Percentiles rank a stretch among this genome's conserved stretches.
These are phyloP conservation scores for Sebastes hubbsi DNA, from an alignment of 2,797 vertebrate genomes.

Conservation along the genomic window DNA sequence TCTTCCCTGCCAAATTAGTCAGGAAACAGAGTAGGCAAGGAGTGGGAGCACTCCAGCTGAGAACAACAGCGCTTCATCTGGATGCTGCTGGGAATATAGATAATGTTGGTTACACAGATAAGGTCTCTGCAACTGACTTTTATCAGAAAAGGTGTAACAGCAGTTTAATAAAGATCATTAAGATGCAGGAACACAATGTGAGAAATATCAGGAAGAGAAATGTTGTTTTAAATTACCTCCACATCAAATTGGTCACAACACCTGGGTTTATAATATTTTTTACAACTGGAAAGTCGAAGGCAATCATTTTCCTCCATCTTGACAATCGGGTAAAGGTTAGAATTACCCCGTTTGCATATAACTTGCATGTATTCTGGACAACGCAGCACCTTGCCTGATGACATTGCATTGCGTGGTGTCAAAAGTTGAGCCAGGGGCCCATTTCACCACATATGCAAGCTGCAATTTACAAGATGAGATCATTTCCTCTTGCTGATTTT, in stretches of 20 bases:
- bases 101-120: conserved; percentile 61
- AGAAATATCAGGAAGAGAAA: conserved; percentile 14
- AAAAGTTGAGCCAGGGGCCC: not conserved
- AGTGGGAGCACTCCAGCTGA: conserved; percentile 59
- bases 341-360: not conserved
- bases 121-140: conserved; percentile 57
- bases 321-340: not conserved
- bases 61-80: conserved; percentile 65
- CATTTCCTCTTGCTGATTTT: conserved; percentile 4
- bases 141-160: conserved; percentile 40
- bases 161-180: conserved; percentile 48
- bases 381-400: not conserved
- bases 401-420: not conserved
- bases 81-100: conserved; percentile 58
- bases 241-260: not conserved
- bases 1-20: conserved; percentile 68
- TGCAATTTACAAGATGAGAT: not conserved
- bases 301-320: not conserved
- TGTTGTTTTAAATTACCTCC: conserved; percentile 10
- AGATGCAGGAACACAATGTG: conserved; percentile 31
- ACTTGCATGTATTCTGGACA: not conserved
- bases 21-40: conserved; percentile 55
- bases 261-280: not conserved
- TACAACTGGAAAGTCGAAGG: not conserved
- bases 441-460: not conserved